Evolutionary conservation across 2,113 vertebrate genomes (phyloP), one percentile per base, ranked within the genome.

Genomic region (Pseudorasbora parva): DNA sequence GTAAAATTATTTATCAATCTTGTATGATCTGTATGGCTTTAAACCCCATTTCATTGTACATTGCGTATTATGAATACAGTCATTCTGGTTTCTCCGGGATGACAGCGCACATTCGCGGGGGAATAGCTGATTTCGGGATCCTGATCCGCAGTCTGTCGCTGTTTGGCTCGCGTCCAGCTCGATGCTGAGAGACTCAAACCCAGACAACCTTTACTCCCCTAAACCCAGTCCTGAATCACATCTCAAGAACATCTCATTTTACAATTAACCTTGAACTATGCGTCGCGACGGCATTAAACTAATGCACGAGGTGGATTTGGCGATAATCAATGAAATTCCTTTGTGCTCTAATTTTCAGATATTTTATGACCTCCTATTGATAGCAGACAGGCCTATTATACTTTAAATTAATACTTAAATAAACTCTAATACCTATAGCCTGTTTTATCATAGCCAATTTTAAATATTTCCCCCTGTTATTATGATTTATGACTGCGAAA

Each of bases 141-240:
- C 54, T 83, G 81, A 88, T 87, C 84, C 73, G 73, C 88, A 87
- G 86, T 89, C 87, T 89, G 87, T 84, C 78, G 77, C 78, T 84
- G n/a, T 54, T 78, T 90, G 89, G 88, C 82, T 62, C 54, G 2
- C 25, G n/a, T 89, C 86, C 89, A 88, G 69, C 72, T 77, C 45
- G 37, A 45, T 41, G 43, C 62, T 81, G 82, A 80, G 68, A 71
- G 83, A 81, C 17, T 71, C 45, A 15, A 23, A 51, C 19, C 80
- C 59, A 74, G 45, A 25, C 19, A 43, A 12, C 33, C 4, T 56
- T 76, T 51, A 25, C n/a, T 77, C 66, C 73, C 68, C 33, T 49
- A 30, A 54, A 49, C 25, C 57, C 57, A 84, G 62, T 47, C 54
- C 81, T 68, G 17, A 62, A 78, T 43, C 73, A 54, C 43, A 68